Percentiles rank a stretch among this genome's conserved stretches.
These are phyloP conservation scores for Neocrepidodera transversa DNA, from an alignment of 2,888 invertebrate species.

Conservation along the genomic window DNA sequence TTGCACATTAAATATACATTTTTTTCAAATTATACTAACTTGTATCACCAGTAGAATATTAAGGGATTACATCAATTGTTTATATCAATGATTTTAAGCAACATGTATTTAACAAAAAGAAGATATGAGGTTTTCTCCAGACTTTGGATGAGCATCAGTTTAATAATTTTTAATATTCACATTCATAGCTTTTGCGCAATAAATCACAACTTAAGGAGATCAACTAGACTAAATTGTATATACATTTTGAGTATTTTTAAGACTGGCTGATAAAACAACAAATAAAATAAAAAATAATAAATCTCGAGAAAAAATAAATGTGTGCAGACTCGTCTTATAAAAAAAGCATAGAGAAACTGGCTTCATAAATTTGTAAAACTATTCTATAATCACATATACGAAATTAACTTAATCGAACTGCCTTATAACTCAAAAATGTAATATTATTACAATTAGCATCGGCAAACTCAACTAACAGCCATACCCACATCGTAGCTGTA, in stretches of 20 bases:
- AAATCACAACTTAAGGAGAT: slow-evolving; percentile 58
- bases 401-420: slow-evolving; percentile 44
- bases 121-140: slow-evolving; percentile 32
- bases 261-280: slow-evolving; percentile 52
- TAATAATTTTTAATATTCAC: slow-evolving; percentile 47
- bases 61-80: slow-evolving; percentile 38
- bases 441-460: slow-evolving; percentile 5
- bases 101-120: slow-evolving; percentile 39
- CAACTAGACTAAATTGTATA: slow-evolving; percentile 54
- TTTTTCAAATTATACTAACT: slow-evolving; percentile 38
- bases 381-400: slow-evolving; percentile 58
- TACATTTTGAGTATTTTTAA: slow-evolving; percentile 57
- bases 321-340: slow-evolving; percentile 34
- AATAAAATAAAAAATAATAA: slow-evolving; percentile 16
- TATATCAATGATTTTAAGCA: slow-evolving; percentile 41
- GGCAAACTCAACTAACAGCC: background rate
- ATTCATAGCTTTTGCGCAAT: slow-evolving; percentile 47
- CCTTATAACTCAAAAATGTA: too few relatives aligned
- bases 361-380: slow-evolving; percentile 50
- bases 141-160: slow-evolving; percentile 52
- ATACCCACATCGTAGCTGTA: slow-evolving; percentile 9
- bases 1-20: slow-evolving; percentile 61
- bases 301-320: slow-evolving; percentile 27
- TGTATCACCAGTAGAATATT: slow-evolving; percentile 41
- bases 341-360: slow-evolving; percentile 51